Conservation (phyloP, 2,888 invertebrate species). For the Desoria tigrina region DNA sequence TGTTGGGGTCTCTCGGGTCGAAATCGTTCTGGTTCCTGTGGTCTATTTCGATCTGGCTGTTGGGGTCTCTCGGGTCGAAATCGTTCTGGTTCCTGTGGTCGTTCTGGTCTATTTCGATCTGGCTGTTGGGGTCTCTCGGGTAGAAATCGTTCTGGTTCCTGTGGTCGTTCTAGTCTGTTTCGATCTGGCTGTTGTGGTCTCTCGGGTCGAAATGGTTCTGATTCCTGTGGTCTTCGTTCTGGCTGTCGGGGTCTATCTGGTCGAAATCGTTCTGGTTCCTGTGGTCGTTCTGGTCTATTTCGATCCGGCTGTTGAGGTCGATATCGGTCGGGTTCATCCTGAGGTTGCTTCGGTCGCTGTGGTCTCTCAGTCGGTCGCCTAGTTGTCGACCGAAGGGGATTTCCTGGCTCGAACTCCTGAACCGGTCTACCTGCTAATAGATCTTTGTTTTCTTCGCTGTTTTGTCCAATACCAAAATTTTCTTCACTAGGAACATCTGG, state of each 20-base stretch:
- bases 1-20: background rate
- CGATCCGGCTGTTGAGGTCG: background rate
- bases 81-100: background rate
- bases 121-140: background rate
- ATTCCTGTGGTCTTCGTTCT: background rate
- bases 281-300: background rate
- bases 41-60: background rate
- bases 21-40: background rate
- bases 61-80: background rate
- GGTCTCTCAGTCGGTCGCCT: background rate
- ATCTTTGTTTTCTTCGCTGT: slow-evolving; percentile 33
- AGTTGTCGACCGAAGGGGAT: background rate
- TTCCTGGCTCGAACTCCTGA: background rate
- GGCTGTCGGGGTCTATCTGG: background rate
- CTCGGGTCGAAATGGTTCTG: background rate
- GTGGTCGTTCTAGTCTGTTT: background rate
- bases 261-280: background rate
- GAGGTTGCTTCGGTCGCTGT: background rate
- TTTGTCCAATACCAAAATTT: slow-evolving; percentile 32
- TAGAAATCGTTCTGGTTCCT: background rate
- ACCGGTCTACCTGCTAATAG: slow-evolving; percentile 20
- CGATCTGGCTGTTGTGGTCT: background rate
- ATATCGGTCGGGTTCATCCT: background rate
- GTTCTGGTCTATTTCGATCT: background rate
- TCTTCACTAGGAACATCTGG: slow-evolving; percentile 24